Evolutionary conservation across 2,113 vertebrate genomes (phyloP), one percentile per base, ranked within the genome.

Genomic region (Tricholaema leucomelas): DNA sequence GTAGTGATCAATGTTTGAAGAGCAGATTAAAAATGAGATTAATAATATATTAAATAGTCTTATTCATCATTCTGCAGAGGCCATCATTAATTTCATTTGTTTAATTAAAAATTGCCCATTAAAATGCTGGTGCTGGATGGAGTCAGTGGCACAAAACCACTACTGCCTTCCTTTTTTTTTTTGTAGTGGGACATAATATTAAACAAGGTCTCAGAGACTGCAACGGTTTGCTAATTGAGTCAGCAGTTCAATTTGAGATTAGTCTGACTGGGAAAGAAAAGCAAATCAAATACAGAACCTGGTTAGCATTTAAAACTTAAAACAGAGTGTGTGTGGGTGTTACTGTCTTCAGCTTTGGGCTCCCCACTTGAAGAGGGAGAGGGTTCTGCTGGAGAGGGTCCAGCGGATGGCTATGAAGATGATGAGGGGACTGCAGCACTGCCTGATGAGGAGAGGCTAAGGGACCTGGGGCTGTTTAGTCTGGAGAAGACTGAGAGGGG

Each of bases 71-170:
- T 74, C 65, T 64, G 75, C 42, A 65, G 71, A 87, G 85, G n/a
- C 81, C 84, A 61, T 71, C 72, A 82, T 91, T 92, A 92, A 94
- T 94, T 95, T 93, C 71, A 95, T 93, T 91, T 93, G 93, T 91
- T 93, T 93, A 91, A 96, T 95, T 94, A 94, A 94, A 93, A 93
- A 38, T 85, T 74, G 33, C 56, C 81, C 64, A 88, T 95, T 94
- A 90, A 90, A 95, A 87, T 67, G 33, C 75, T 67, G 44, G 66
- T 60, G 75, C 48, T 84, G 69, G 84, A 87, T 92, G 92, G 91
- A 85, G 74, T 88, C 92, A 84, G 74, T 91, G 81, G 72, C 88
- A 89, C 70, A 85, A 91, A 87, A 52, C 4, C 67, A 60, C 81
- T 59, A 2, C 75, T 79, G 71, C 23, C 81, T 93, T 85, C 81